These are phyloP conservation scores for Ganaspis brasiliensis DNA, from an alignment of 2,888 invertebrate genomes.

Conservation along the genomic window DNA sequence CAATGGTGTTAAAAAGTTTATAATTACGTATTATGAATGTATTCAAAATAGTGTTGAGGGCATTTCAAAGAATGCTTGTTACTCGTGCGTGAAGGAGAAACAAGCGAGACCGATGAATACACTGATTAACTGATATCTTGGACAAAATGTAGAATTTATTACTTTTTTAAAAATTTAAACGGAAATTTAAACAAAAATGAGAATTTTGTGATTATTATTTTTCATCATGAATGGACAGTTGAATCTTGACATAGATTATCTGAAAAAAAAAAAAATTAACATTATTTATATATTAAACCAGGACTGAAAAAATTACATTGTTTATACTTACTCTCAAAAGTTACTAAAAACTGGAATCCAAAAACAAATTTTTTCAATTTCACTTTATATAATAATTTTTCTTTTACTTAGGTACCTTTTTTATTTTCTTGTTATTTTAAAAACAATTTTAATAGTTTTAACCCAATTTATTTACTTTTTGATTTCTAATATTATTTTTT, in stretches of 20 bases:
- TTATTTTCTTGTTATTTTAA: too few relatives aligned
- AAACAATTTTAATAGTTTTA: too few relatives aligned
- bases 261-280: neutral
- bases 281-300: too few relatives aligned
- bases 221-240: neutral
- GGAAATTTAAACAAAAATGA: neutral
- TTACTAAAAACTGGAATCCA: too few relatives aligned
- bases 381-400: too few relatives aligned
- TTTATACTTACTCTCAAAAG: too few relatives aligned
- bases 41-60: conserved; percentile 21
- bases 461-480: too few relatives aligned
- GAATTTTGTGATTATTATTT: neutral
- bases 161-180: neutral
- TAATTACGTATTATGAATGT: too few relatives aligned
- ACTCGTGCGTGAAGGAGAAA: conserved; percentile 56
- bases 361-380: too few relatives aligned
- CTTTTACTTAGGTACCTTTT: too few relatives aligned
- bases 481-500: too few relatives aligned
- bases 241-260: conserved; percentile 21
- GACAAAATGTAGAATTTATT: neutral
- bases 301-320: too few relatives aligned
- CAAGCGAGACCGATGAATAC: conserved; percentile 17
- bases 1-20: neutral
- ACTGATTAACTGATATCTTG: neutral
- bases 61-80: conserved; percentile 42